A percentile compares a stretch with the other conserved stretches of the same genome.
Evolutionary conservation across 2,797 vertebrate genomes (phyloP).

Genomic region (Leucoraja ocellata): DNA sequence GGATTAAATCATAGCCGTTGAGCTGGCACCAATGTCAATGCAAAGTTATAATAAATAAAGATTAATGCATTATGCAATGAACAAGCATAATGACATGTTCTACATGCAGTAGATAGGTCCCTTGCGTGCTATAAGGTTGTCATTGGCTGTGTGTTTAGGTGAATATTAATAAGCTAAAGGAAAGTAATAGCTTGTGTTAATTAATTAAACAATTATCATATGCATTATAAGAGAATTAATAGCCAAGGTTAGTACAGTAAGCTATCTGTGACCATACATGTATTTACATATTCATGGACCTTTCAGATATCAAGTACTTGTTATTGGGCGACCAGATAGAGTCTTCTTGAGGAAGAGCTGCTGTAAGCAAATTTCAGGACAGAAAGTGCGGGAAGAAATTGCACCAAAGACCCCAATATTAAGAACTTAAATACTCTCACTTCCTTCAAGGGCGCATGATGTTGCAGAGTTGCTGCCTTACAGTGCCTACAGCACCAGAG

Average conservation of each 20-base stretch:
- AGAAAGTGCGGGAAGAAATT: not conserved
- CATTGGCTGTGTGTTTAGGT: not conserved
- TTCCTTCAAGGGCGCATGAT: not conserved
- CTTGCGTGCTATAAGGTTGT: not conserved
- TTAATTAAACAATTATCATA: constrained; percentile 9
- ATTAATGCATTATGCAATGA: not conserved
- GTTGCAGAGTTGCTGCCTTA: not conserved
- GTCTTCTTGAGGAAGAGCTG: not conserved
- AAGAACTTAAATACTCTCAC: not conserved
- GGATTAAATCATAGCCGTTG: not conserved
- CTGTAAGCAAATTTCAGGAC: not conserved
- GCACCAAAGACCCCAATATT: not conserved
- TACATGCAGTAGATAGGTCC: not conserved
- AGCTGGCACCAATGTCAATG: not conserved
- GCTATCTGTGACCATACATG: not conserved
- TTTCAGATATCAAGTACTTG: not conserved
- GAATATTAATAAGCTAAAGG: constrained; percentile 8
- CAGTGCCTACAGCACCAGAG: too few species aligned
- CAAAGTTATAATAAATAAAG: constrained; percentile 19
- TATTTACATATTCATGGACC: not conserved
- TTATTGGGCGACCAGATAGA: not conserved
- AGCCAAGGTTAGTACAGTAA: not conserved
- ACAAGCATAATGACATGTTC: not conserved
- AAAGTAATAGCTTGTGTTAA: not conserved
- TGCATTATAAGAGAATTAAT: not conserved